Conservation (phyloP, 2,797 vertebrate species). For the Melanotaenia boesemani region DNA sequence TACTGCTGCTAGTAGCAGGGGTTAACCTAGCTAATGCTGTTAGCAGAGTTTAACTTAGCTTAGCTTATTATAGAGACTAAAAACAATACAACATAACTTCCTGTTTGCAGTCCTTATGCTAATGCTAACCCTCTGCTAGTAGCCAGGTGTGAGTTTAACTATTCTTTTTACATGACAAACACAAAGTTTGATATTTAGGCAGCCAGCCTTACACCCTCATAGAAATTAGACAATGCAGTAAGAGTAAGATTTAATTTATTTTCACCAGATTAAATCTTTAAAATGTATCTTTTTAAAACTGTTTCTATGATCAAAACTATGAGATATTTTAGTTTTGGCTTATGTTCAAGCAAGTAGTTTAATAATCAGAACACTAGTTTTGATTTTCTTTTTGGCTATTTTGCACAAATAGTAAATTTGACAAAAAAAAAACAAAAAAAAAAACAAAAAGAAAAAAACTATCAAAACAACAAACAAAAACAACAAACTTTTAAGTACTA, state of each 20-base stretch:
- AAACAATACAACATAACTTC: not conserved
- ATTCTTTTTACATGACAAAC: slow-evolving; percentile 21
- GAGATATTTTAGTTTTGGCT: slow-evolving; percentile 17
- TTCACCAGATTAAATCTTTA: not conserved
- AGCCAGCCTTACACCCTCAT: slow-evolving; percentile 9
- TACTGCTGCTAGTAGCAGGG: not conserved
- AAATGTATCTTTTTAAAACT: not conserved
- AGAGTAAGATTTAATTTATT: slow-evolving; percentile 7
- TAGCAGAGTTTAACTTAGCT: slow-evolving; percentile 10
- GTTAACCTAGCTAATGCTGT: not conserved
- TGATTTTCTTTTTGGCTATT: slow-evolving; percentile 34
- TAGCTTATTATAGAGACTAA: slow-evolving; percentile 19
- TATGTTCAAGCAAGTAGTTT: not conserved
- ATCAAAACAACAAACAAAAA: not conserved
- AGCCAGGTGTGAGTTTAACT: not conserved
- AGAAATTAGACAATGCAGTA: slow-evolving; percentile 9
- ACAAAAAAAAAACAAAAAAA: not conserved
- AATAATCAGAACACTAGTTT: slow-evolving; percentile 11
- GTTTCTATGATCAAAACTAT: slow-evolving; percentile 11
- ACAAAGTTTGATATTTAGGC: slow-evolving; percentile 2
- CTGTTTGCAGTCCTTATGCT: not conserved
- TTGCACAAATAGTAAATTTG: slow-evolving; percentile 8
- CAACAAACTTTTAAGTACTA: slow-evolving; percentile 4
- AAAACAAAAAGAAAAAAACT: not conserved
- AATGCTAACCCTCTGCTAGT: slow-evolving; percentile 10